A percentile compares a stretch with the other conserved stretches of the same genome.
These are phyloP conservation scores for Pseudococcus jackbeardsleyi DNA, from an alignment of 2,888 invertebrate species.

Conservation along the genomic window DNA sequence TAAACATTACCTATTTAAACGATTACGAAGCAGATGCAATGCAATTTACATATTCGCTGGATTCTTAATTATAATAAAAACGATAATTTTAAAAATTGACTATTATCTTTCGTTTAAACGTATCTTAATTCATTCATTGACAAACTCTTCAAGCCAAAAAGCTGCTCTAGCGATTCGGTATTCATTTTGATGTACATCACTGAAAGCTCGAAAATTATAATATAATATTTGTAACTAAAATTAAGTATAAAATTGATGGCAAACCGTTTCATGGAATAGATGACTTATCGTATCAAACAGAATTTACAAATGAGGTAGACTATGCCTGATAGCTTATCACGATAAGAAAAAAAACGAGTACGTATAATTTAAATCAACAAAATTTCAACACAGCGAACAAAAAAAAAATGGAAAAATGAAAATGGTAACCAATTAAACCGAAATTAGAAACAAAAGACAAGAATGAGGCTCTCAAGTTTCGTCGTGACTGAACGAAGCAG, in stretches of 20 bases:
- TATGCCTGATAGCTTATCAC: neutral
- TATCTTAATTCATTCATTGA: neutral
- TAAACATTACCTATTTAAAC: neutral
- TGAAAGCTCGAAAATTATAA: constrained; percentile 38
- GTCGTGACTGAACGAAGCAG: neutral
- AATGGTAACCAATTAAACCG: constrained; percentile 36
- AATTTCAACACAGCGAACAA: constrained; percentile 32
- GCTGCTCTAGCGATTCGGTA: neutral
- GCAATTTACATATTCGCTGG: neutral
- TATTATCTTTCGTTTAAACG: neutral
- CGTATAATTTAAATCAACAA: neutral
- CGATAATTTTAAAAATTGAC: constrained; percentile 29
- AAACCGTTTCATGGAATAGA: neutral
- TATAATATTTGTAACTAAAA: neutral
- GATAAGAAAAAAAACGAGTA: neutral
- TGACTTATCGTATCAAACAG: neutral
- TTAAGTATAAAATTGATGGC: neutral
- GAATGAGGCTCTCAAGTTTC: neutral
- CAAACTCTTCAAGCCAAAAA: constrained; percentile 16
- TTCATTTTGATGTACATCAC: neutral
- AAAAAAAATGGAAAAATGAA: constrained; percentile 29
- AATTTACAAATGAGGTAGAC: constrained; percentile 52
- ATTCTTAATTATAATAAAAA: neutral
- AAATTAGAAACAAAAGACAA: neutral
- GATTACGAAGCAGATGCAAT: constrained; percentile 10